phyloP scores from a whole-genome alignment of 2,888 invertebrate genomes.

The Melinaea marsaeus region DNA sequence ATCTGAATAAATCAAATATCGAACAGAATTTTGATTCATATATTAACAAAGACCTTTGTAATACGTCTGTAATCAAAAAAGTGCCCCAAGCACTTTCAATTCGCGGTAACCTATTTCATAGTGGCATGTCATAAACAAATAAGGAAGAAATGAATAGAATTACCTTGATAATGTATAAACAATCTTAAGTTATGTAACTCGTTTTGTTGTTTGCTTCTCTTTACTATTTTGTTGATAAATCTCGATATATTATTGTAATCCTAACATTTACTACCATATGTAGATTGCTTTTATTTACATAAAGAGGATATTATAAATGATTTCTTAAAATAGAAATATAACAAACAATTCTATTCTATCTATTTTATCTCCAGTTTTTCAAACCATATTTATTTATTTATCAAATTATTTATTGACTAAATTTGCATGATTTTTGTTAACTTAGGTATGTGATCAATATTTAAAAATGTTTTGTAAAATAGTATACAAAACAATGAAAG shows the following conservation, averaged over 20 bases:
- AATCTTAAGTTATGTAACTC: not conserved
- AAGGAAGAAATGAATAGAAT: not conserved
- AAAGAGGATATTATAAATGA: too few species aligned
- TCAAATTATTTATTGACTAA: too few species aligned
- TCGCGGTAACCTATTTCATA: conserved; percentile 7
- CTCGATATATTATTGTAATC: not conserved
- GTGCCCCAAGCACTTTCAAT: not conserved
- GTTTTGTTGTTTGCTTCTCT: not conserved
- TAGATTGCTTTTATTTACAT: not conserved
- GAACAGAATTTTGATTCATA: too few species aligned
- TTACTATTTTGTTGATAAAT: not conserved
- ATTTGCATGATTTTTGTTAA: too few species aligned
- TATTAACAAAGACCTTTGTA: too few species aligned
- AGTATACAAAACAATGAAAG: not conserved
- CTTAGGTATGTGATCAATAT: too few species aligned
- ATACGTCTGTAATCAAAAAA: not conserved
- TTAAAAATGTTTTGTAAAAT: not conserved
- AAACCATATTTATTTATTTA: too few species aligned
- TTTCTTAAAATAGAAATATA: too few species aligned
- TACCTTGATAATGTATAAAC: conserved; percentile 1
- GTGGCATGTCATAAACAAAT: conserved; percentile 6
- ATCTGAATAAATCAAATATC: too few species aligned
- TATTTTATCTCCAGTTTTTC: too few species aligned
- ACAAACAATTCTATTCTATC: too few species aligned
- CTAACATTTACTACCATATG: not conserved